phyloP scores from a whole-genome alignment of 2,888 invertebrate genomes.

The Lasioglossum marginatum region DNA sequence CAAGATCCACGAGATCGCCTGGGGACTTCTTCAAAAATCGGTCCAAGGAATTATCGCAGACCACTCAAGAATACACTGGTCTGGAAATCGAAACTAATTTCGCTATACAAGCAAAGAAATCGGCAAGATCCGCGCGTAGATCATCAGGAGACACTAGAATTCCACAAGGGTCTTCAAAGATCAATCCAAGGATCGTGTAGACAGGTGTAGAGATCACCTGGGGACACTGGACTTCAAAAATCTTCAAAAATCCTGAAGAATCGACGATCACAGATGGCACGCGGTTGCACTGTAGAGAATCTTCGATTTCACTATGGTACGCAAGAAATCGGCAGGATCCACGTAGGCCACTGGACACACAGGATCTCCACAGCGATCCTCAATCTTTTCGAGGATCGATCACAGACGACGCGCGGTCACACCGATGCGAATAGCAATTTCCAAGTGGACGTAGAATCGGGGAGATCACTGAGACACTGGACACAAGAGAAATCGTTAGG shows the following conservation, averaged over 20 bases:
- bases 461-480: background rate
- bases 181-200: background rate
- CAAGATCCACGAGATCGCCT: too few relatives aligned
- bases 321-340: background rate
- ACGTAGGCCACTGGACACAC: background rate
- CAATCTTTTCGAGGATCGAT: background rate
- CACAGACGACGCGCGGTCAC: too few relatives aligned
- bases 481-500: constrained; percentile 17
- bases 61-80: background rate
- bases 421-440: background rate
- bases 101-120: background rate
- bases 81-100: background rate
- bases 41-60: background rate
- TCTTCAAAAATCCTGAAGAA: background rate
- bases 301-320: background rate
- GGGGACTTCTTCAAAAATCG: background rate
- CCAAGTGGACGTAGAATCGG: background rate
- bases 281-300: background rate
- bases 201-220: background rate
- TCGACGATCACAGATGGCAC: background rate
- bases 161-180: background rate
- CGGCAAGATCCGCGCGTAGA: background rate
- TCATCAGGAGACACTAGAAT: background rate
- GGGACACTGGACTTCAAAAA: background rate
- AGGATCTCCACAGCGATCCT: background rate